phyloP scores from a whole-genome alignment of 1,140 invertebrate species.

The Medauroidea extradentata region DNA sequence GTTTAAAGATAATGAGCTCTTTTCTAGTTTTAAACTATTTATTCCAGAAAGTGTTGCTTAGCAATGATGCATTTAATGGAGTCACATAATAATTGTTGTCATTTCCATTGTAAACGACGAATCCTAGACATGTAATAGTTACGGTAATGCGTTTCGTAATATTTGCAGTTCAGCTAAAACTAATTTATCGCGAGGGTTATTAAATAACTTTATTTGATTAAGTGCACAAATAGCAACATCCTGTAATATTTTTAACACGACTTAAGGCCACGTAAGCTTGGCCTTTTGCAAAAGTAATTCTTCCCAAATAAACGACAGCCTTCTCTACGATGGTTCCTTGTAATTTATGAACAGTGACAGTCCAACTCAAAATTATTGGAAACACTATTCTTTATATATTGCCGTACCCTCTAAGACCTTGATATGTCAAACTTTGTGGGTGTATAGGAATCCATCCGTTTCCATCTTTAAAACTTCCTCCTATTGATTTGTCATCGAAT shows the following conservation, averaged over 20 bases:
- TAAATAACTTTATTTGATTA: constrained; percentile 4
- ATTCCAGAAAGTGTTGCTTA: too few relatives aligned
- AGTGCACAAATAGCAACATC: constrained; percentile 12
- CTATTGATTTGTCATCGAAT: constrained; percentile 11
- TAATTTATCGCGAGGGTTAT: not conserved
- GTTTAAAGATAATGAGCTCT: too few relatives aligned
- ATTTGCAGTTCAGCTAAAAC: not conserved
- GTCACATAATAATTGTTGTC: too few relatives aligned
- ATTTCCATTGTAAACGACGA: too few relatives aligned
- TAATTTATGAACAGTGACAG: constrained; percentile 17
- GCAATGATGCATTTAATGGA: too few relatives aligned
- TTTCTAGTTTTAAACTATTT: too few relatives aligned
- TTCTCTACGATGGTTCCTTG: constrained; percentile 15
- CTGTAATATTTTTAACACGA: constrained; percentile 15
- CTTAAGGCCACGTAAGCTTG: constrained; percentile 23
- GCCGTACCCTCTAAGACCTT: constrained; percentile 3
- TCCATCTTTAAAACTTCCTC: not conserved
- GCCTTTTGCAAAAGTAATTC: constrained; percentile 13
- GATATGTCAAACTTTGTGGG: not conserved
- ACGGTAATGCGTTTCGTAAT: too few relatives aligned
- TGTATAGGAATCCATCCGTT: constrained; percentile 1
- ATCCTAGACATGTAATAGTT: too few relatives aligned
- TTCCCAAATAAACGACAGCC: constrained; percentile 16
- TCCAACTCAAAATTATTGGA: constrained; percentile 20
- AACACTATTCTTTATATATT: constrained; percentile 13